phyloP scores from a whole-genome alignment of 2,888 invertebrate species.

The Lasioglossum malachurum region DNA sequence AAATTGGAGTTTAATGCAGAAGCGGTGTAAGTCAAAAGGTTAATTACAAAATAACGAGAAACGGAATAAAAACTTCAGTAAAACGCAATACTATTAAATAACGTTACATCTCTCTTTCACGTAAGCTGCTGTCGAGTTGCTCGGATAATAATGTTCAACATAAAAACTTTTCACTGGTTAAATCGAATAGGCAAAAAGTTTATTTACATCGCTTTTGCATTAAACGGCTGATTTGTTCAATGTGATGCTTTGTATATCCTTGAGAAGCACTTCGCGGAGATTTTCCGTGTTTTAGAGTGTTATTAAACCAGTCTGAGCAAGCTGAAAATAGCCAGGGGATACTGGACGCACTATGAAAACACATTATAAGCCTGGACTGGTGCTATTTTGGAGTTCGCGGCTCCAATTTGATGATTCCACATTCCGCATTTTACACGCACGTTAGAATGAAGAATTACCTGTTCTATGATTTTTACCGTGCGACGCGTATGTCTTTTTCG shows the following conservation, averaged over 20 bases:
- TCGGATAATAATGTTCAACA: background rate
- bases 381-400: background rate
- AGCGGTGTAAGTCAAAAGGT: background rate
- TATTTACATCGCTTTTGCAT: background rate
- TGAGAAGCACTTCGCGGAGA: background rate
- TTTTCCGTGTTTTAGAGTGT: background rate
- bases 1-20: background rate
- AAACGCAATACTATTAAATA: background rate
- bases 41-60: background rate
- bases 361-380: background rate
- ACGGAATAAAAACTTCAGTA: background rate
- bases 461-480: constrained; percentile 15
- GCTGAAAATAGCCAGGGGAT: background rate
- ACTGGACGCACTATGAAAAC: background rate
- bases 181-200: background rate
- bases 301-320: constrained; percentile 1
- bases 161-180: background rate
- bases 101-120: background rate
- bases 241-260: background rate
- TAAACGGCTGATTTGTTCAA: background rate
- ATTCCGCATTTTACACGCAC: background rate
- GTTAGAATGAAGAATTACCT: constrained; percentile 3
- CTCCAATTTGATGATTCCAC: background rate
- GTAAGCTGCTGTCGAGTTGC: background rate
- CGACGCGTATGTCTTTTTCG: constrained; percentile 30